Conservation (phyloP, 2,888 invertebrate species). For the Drosophila pegasa region DNA sequence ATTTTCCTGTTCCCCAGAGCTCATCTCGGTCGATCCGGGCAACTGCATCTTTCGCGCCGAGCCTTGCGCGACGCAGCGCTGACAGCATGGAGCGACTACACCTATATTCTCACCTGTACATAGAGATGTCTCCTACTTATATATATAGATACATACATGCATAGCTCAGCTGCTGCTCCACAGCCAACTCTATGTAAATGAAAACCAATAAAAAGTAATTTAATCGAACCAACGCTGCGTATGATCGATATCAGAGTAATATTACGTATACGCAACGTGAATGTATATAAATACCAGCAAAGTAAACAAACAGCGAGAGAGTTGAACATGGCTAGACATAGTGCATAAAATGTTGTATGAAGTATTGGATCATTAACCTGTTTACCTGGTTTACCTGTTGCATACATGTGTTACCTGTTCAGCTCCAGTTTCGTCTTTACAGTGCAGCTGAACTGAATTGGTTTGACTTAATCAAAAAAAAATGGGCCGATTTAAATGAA, state of each 20-base stretch:
- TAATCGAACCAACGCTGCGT: background rate
- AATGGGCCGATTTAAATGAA: too few species aligned
- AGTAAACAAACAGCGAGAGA: background rate
- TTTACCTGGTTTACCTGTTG: too few species aligned
- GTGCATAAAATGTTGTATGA: background rate
- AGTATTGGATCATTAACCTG: too few species aligned
- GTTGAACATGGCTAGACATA: too few species aligned
- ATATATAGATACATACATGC: background rate
- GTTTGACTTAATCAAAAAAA: too few species aligned
- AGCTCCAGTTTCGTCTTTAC: too few species aligned
- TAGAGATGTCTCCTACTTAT: background rate
- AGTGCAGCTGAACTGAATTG: too few species aligned
- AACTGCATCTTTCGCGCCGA: conserved; percentile 57
- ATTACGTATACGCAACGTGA: background rate
- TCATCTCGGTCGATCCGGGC: conserved; percentile 64
- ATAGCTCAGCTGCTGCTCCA: background rate
- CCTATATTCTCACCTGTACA: background rate
- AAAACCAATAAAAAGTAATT: conserved; percentile 1
- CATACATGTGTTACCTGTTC: too few species aligned
- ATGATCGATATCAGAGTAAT: background rate
- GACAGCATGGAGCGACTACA: conserved; percentile 14
- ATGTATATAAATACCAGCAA: background rate
- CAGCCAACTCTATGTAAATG: conserved; percentile 1
- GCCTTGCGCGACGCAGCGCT: conserved; percentile 32
- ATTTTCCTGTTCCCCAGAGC: conserved; percentile 29